Evolutionary conservation across 2,888 invertebrate species (phyloP), one percentile per base, ranked within the genome.

Genomic region (Lepidocyrtinus sp.): DNA sequence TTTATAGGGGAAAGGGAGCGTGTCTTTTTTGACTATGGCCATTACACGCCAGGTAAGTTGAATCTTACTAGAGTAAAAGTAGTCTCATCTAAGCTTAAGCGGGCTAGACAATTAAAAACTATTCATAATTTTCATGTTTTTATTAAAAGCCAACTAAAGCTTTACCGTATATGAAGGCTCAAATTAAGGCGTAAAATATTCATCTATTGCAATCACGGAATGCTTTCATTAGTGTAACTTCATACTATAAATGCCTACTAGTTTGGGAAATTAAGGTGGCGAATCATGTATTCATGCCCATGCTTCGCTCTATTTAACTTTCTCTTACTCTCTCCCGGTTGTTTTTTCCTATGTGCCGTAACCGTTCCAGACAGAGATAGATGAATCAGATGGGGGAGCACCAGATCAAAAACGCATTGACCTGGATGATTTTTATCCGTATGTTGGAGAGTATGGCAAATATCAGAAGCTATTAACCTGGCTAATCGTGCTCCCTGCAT

Each of bases 371-470:
- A 36, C 63, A 15, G 72, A 72, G 46, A 55, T 55, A 69, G 76
- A 72, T 36, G 72, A 75, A 68, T 64, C 72, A 63, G 81, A 76
- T 65, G 76, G 68, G 25, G 81, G 64, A 22, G 69, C 36, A 21
- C 27, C 78, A 63, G 70, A 75, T 70, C 46, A 71, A 45, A 83
- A 72, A 71, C 76, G 77, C 55, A 77, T 83, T 36, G 95, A 96
- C 88, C 91, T 96, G 89, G 96, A 96, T 88, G 95, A 96, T 88
- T 90, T 96, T 77, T 89, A 96, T 81, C 95, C 94, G 0, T 92
- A 94, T 88, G 93, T 97, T 81, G 97, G 96, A 1, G 96, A 96
- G 88, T 96, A 96, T 88, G 97, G 97, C 65, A 91, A 91, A 50
- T 97, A 96, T 89, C 97, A 97, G 88, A 95, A 95, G 88, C 90